These are phyloP conservation scores for Acropora tenuis DNA, from an alignment of 64 coral and sea anemone species.

Conservation along the genomic window DNA sequence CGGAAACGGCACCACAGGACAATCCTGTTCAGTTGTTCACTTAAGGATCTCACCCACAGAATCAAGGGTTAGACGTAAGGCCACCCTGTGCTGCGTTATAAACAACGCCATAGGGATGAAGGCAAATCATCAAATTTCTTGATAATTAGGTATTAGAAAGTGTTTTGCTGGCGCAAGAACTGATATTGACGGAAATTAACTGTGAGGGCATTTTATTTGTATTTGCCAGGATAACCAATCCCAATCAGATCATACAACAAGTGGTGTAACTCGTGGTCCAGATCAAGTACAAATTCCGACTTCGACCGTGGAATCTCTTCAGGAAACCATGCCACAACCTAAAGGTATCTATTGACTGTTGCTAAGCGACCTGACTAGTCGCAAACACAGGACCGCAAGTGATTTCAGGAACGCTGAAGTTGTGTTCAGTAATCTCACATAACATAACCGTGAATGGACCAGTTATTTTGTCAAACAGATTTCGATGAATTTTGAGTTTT, in stretches of 20 bases:
- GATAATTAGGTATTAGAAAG: too few species aligned
- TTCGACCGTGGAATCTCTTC: conserved; percentile 51
- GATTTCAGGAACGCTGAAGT: too few species aligned
- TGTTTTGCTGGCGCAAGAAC: too few species aligned
- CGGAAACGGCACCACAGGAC: neutral
- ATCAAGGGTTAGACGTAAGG: neutral
- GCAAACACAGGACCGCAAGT: too few species aligned
- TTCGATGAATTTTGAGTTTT: too few species aligned
- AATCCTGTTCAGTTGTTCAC: neutral
- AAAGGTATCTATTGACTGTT: neutral
- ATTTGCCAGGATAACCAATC: conserved; percentile 1
- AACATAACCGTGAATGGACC: too few species aligned
- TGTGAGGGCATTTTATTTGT: neutral
- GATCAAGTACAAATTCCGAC: conserved; percentile 59
- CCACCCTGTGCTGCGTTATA: neutral
- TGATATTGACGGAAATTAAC: neutral
- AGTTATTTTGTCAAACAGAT: too few species aligned
- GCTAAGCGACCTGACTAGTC: neutral
- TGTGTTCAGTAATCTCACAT: too few species aligned
- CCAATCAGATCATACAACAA: neutral
- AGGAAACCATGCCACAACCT: neutral
- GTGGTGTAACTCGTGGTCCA: neutral
- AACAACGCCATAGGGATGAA: neutral
- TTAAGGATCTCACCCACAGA: neutral
- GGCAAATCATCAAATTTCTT: neutral